Conservation (phyloP, 2,888 invertebrate genomes). For the Sclerodermus sp. region DNA sequence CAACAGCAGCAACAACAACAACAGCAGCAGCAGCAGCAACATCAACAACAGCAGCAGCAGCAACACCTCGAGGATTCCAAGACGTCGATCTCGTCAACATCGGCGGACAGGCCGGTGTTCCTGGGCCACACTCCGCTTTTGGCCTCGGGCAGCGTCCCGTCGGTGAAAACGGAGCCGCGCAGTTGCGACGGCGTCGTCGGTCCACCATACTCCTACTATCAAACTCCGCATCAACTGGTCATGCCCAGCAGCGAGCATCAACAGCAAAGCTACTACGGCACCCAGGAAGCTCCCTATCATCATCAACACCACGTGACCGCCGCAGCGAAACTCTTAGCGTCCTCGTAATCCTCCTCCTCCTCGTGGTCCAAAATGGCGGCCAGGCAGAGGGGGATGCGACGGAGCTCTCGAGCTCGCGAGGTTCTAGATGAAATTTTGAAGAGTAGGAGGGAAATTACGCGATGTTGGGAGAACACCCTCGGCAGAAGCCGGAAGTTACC, state of each 20-base stretch:
- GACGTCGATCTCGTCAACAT: conserved; percentile 38
- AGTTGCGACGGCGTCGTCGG: conserved; percentile 51
- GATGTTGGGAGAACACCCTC: no score
- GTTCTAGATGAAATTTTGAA: no score
- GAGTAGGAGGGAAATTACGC: no score
- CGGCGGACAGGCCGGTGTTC: conserved; percentile 55
- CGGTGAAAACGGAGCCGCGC: conserved; percentile 54
- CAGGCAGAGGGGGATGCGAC: no score
- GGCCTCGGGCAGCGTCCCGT: conserved; percentile 53
- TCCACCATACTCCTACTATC: conserved; percentile 52
- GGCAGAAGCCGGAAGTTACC: no score
- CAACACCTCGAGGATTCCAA: conserved; percentile 47
- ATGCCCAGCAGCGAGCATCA: conserved; percentile 48
- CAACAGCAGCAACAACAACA: conserved; percentile 40
- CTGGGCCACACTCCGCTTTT: conserved; percentile 65
- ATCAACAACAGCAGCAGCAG: no score
- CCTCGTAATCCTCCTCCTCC: conserved; percentile 63
- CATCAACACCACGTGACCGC: conserved; percentile 85
- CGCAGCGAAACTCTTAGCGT: conserved; percentile 81
- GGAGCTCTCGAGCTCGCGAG: no score
- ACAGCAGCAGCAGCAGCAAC: conserved; percentile 36
- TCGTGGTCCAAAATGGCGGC: no score
- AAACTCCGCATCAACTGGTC: conserved; percentile 53
- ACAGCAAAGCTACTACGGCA: conserved; percentile 49
- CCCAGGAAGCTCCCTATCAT: conserved; percentile 72